Percentiles rank a stretch among this genome's conserved stretches.
phyloP scores from a whole-genome alignment of 2,888 invertebrate species.

The Calameuta filiformis region DNA sequence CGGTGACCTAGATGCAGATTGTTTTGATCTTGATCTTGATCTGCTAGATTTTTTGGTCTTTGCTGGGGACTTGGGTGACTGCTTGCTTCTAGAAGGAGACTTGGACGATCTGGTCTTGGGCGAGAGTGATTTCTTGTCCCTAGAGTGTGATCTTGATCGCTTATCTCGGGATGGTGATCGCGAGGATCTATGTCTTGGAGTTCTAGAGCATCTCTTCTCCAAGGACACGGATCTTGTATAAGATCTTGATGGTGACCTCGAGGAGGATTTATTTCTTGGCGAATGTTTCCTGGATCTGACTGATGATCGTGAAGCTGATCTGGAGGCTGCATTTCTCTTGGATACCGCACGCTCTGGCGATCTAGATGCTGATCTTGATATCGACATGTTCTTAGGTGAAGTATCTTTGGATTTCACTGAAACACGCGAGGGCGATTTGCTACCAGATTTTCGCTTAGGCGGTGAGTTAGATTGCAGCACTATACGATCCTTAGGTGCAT shows the following conservation, averaged over 20 bases:
- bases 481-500: constrained; percentile 5
- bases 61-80: constrained; percentile 29
- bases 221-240: constrained; percentile 53
- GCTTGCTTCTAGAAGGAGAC: constrained; percentile 33
- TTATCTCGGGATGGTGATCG: background rate
- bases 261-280: constrained; percentile 44
- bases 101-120: constrained; percentile 33
- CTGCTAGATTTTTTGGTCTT: constrained; percentile 34
- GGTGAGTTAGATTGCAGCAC: constrained; percentile 11
- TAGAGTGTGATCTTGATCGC: constrained; percentile 28
- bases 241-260: constrained; percentile 44
- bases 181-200: constrained; percentile 25
- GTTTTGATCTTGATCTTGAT: constrained; percentile 50
- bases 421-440: constrained; percentile 12
- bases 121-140: constrained; percentile 42
- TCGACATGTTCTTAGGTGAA: constrained; percentile 20
- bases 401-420: constrained; percentile 21
- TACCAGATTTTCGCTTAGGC: constrained; percentile 8
- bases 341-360: constrained; percentile 24
- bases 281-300: constrained; percentile 31
- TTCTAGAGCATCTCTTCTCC: constrained; percentile 54
- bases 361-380: constrained; percentile 18
- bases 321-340: constrained; percentile 35
- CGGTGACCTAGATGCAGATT: constrained; percentile 39
- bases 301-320: constrained; percentile 21